Conservation (phyloP, 2,888 invertebrate species). For the Zygaena filipendulae region DNA sequence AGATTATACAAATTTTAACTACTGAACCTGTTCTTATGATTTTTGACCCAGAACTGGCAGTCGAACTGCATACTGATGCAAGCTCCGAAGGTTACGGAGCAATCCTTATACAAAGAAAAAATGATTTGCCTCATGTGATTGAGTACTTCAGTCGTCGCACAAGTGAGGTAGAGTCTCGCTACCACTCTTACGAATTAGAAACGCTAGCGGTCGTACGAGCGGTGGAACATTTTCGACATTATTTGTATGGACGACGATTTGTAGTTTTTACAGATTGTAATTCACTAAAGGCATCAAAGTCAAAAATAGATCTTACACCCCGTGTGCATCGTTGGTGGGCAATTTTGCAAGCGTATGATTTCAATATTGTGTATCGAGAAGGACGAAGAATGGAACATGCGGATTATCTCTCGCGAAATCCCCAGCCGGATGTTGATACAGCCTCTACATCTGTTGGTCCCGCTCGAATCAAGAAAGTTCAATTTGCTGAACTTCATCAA, state of each 20-base stretch:
- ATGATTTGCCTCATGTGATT: constrained; percentile 15
- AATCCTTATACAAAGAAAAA: constrained; percentile 17
- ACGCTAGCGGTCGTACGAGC: too few species aligned
- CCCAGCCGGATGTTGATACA: constrained; percentile 3
- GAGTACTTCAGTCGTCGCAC: constrained; percentile 20
- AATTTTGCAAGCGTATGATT: constrained; percentile 16
- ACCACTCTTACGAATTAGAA: too few species aligned
- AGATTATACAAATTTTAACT: constrained; percentile 7
- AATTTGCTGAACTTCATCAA: constrained; percentile 14
- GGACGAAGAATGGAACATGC: constrained; percentile 19
- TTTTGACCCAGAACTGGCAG: constrained; percentile 13
- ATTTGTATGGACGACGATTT: constrained; percentile 17
- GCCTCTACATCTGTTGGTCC: constrained; percentile 3
- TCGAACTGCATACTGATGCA: constrained; percentile 18
- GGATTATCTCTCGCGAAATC: constrained; percentile 17
- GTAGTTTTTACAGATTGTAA: constrained; percentile 10
- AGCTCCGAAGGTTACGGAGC: constrained; percentile 16
- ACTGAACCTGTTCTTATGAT: constrained; percentile 13
- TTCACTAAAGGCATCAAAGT: constrained; percentile 11
- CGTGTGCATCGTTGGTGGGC: constrained; percentile 23
- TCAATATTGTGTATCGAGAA: constrained; percentile 17
- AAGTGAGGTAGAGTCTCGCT: constrained; percentile 14
- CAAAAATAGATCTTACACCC: constrained; percentile 20
- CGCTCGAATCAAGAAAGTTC: too few species aligned
- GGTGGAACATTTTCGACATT: too few species aligned